A percentile compares a stretch with the other conserved stretches of the same genome.
phyloP scores from a whole-genome alignment of 2,113 vertebrate species.

The Tympanuchus pallidicinctus region DNA sequence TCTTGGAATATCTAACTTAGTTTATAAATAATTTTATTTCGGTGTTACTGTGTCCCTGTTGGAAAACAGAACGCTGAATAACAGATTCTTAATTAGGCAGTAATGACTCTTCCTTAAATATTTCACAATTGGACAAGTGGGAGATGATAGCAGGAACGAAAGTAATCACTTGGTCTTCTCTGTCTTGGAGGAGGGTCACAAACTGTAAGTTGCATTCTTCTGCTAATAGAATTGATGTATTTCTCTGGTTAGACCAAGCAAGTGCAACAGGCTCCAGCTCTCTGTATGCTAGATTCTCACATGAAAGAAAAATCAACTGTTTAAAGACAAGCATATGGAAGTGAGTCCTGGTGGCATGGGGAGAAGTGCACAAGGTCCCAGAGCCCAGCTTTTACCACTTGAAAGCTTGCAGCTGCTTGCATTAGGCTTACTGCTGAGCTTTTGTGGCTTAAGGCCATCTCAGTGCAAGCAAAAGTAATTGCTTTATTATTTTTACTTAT shows the following conservation, averaged over 20 bases:
- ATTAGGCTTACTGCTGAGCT: not conserved
- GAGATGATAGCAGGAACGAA: conserved; percentile 13
- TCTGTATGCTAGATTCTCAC: not conserved
- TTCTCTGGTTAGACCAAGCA: not conserved
- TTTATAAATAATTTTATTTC: not conserved
- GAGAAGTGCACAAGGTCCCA: not conserved
- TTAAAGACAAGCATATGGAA: not conserved
- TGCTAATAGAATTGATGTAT: not conserved
- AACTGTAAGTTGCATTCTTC: not conserved
- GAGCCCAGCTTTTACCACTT: not conserved
- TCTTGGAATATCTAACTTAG: not conserved
- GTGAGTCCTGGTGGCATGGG: not conserved
- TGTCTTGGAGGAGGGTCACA: not conserved
- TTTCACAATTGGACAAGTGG: conserved; percentile 31
- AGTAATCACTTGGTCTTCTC: not conserved
- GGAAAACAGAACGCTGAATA: not conserved
- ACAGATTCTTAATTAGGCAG: conserved; percentile 35
- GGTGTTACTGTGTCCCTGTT: not conserved
- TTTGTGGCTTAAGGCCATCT: not conserved
- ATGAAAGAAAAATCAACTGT: not conserved
- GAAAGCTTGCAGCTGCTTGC: not conserved
- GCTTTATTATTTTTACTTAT: not conserved
- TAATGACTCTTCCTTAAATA: conserved; percentile 35
- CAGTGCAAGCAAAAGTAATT: not conserved
- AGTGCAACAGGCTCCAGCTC: not conserved